These are phyloP conservation scores for Lemur catta DNA, from an alignment of 2,797 vertebrate genomes.

Conservation along the genomic window DNA sequence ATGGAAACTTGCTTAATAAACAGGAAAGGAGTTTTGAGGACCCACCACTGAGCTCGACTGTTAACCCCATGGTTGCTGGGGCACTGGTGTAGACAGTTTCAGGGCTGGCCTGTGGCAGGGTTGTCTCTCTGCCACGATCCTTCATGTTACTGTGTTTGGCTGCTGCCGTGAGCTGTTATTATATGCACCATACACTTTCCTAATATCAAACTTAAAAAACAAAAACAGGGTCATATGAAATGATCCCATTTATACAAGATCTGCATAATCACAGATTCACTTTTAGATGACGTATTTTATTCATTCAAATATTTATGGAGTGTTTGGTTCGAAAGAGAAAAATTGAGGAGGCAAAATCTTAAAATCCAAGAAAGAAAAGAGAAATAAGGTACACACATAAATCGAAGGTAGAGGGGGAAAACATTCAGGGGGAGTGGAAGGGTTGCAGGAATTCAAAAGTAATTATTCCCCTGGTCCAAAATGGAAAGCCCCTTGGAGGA, in stretches of 20 bases:
- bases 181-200: background rate
- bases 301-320: background rate
- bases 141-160: background rate
- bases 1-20: conserved; percentile 67
- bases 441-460: background rate
- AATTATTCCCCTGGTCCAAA: background rate
- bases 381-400: background rate
- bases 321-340: background rate
- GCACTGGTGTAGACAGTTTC: background rate
- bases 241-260: background rate
- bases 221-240: background rate
- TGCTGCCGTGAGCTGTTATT: background rate
- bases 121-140: background rate
- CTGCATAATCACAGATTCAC: background rate
- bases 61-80: background rate
- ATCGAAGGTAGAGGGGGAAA: background rate
- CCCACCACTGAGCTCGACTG: conserved; percentile 23
- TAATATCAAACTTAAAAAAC: background rate
- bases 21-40: conserved; percentile 48
- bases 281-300: background rate
- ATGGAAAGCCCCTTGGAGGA: background rate
- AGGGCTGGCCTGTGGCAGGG: background rate
- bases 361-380: background rate
- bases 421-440: background rate
- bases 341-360: background rate